phyloP scores from a whole-genome alignment of 2,113 vertebrate species.

The Gulo gulo region DNA sequence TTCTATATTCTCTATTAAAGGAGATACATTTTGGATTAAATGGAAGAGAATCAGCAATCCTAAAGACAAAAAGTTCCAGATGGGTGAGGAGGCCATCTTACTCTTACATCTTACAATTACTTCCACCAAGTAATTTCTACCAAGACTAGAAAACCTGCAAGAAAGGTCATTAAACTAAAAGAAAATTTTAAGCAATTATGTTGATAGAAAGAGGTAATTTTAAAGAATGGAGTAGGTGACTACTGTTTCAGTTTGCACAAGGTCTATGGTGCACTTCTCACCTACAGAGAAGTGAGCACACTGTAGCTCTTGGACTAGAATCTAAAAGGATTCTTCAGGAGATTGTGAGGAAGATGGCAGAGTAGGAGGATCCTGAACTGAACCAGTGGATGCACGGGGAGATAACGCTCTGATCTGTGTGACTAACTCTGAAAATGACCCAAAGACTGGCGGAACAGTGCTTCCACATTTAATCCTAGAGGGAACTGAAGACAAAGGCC shows the following conservation, averaged over 20 bases:
- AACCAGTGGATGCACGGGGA: neutral
- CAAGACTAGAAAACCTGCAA: neutral
- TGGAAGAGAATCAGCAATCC: neutral
- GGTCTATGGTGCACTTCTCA: neutral
- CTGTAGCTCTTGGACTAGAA: neutral
- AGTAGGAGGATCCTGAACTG: neutral
- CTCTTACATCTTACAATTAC: no score
- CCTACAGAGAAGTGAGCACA: neutral
- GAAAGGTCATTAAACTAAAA: neutral
- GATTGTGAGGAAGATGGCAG: neutral
- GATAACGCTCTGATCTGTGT: neutral
- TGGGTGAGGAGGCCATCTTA: neutral
- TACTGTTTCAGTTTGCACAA: neutral
- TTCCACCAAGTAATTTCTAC: conserved; percentile 24
- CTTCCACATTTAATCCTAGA: neutral
- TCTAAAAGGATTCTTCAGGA: neutral
- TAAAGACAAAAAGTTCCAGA: neutral
- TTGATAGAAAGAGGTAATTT: neutral
- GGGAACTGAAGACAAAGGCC: neutral
- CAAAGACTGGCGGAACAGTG: neutral
- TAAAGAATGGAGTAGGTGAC: neutral
- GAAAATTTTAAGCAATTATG: neutral
- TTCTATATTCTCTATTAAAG: neutral
- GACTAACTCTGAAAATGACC: neutral
- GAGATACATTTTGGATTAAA: neutral